Base-by-base conservation (phyloP, 2,113 vertebrate species). In the Camelus bactrianus region DNA sequence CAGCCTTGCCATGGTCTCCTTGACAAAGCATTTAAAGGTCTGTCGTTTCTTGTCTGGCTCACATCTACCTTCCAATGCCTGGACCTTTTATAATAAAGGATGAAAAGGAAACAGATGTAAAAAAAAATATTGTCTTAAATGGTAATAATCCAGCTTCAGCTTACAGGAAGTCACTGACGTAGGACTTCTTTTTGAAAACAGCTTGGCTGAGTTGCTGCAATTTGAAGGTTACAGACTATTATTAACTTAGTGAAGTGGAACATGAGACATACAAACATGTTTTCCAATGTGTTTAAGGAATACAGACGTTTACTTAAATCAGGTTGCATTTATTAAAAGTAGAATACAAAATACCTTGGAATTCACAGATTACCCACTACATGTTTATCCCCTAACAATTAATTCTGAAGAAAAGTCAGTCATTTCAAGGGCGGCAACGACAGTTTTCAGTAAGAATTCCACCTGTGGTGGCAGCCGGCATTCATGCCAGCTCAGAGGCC, bases 301-400 rank as follows among this genome's bases (percentile, higher is more conserved):
- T 83, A 91, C 8, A 87, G 17, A 83, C 46, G 15, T 79, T 93
- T 91, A 56, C 48, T 95, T 84, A 95, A 91, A 85, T 90, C 58
- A 94, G 50, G 28, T 80, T 73, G 58, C 42, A 56, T 98, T 96
- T 97, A 95, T 92, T 94, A 94, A 96, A 95, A 94, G 48, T 32
- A 81, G 35, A 79, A 82, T 97, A 94, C 16, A 92, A 96, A 97
- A 89, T 77, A 89, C 2, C 14, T 73, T 89, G 52, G 32, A 89
- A 85, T 96, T 76, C 52, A 85, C 79, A 95, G 56, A 54, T 88
- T 65, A 56, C 48, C 32, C 81, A 8, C 35, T 96, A 6, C 6
- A 0, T 69, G 16, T 96, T 96, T 89, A 87, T 82, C 19, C 46
- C 38, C 16, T 70, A 83, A 93, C 42, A 90, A 54, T 94, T 70